Evolutionary conservation across 2,888 invertebrate genomes (phyloP), one percentile per base, ranked within the genome.

Genomic region (Cataglyphis livida): DNA sequence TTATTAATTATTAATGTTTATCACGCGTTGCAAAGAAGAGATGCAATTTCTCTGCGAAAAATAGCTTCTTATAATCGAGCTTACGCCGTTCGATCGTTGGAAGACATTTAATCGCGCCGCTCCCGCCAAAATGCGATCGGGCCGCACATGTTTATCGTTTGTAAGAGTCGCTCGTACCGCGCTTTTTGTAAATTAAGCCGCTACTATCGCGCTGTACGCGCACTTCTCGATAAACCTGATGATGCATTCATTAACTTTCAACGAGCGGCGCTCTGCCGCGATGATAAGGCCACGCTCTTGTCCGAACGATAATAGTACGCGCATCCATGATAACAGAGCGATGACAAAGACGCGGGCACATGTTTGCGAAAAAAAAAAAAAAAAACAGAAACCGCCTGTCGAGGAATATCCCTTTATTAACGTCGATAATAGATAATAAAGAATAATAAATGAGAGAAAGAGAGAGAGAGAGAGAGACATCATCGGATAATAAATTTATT

Each of bases 141-240:
- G 54, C 48, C 48, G 51, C 35, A 48, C 35, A 59, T 66, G 78
- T 81, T 81, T 75, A 81, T 81, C 64, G 62, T 75, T 70, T 79
- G 54, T 83, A 79, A 62, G 38, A 38, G 51, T 51, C 44, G 61
- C 64, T 62, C 57, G 54, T 64, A 64, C 44, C 62, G 62, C n/a
- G 41, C 64, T 64, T 70, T 61, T 62, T 79, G 82, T 64, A 79
- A 83, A 83, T 83, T 83, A 79, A 81, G 79, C 62, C 70, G 54
- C 79, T 70, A 68, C 68, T 81, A 62, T 78, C 61, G 48, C 70
- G 48, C 54, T 41, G 41, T 82, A 79, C 62, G 78, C 32, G 25
- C 78, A 70, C 35, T 79, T 79, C 82, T 48, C 70, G 82, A 83
- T 83, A 83, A 83, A 83, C 68, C 57, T 78, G 82, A 83, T 78